A percentile compares a stretch with the other conserved stretches of the same genome.
phyloP scores from a whole-genome alignment of 2,888 invertebrate species.

The Phania funesta region DNA sequence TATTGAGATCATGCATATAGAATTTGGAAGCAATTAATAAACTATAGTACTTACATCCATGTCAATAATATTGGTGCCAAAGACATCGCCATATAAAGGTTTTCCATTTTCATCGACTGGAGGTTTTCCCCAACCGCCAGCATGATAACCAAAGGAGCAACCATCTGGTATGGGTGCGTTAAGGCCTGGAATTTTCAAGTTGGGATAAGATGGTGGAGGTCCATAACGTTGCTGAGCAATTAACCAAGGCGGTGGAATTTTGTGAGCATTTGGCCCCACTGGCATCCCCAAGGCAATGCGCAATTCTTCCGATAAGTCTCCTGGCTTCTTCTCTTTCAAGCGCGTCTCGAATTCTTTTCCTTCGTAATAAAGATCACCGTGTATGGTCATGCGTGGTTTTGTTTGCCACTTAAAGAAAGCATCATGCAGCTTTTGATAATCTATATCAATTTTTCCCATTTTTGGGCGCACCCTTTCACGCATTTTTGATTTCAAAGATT shows the following conservation, averaged over 20 bases:
- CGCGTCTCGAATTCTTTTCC: constrained; percentile 99
- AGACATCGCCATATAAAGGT: constrained; percentile 99
- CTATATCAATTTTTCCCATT: constrained; percentile 99
- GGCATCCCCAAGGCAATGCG: constrained; percentile 99
- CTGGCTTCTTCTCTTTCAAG: constrained; percentile 98
- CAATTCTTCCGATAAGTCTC: constrained; percentile 96
- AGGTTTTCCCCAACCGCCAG: constrained; percentile 99
- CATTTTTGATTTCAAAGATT: constrained; percentile 98
- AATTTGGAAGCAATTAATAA: background rate
- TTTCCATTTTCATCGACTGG: constrained; percentile 99
- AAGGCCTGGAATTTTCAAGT: constrained; percentile 97
- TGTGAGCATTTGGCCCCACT: constrained; percentile 94
- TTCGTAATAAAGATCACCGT: constrained; percentile 99
- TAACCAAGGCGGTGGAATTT: constrained; percentile 95
- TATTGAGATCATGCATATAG: background rate
- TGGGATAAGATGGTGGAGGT: constrained; percentile 99
- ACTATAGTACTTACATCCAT: constrained; percentile 83
- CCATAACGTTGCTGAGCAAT: constrained; percentile 89
- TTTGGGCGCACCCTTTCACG: constrained; percentile 97
- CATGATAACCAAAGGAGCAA: constrained; percentile 99
- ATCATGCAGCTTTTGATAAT: constrained; percentile 99
- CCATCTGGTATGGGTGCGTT: constrained; percentile 99
- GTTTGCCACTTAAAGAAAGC: constrained; percentile 99
- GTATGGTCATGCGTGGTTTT: constrained; percentile 99
- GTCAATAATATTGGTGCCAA: constrained; percentile 90